A percentile compares a stretch with the other conserved stretches of the same genome.
phyloP scores from a whole-genome alignment of 2,888 invertebrate species.

The Scaptodrosophila latifasciaeformis region DNA sequence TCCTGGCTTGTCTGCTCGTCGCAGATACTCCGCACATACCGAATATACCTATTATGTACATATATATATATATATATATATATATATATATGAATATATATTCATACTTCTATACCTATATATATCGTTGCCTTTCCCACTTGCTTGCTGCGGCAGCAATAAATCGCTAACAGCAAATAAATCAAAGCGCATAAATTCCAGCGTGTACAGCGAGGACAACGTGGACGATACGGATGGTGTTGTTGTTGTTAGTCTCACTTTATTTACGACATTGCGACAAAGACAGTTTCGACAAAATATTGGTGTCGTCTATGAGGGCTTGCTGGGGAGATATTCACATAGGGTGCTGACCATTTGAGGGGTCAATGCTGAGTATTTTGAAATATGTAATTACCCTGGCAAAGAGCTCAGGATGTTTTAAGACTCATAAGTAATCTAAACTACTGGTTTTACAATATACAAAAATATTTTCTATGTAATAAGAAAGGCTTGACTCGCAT shows the following conservation, averaged over 20 bases:
- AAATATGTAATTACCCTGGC: too few species aligned
- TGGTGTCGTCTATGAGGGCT: constrained; percentile 18
- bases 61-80: too few species aligned
- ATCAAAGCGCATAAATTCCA: constrained; percentile 73
- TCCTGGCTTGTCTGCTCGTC: constrained; percentile 24
- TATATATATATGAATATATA: background rate
- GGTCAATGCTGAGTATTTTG: too few species aligned
- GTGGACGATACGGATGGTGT: background rate
- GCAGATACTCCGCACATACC: too few species aligned
- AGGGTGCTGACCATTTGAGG: too few species aligned
- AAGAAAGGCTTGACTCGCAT: too few species aligned
- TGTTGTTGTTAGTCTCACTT: constrained; percentile 54
- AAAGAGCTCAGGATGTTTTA: too few species aligned
- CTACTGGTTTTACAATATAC: too few species aligned
- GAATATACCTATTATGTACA: too few species aligned
- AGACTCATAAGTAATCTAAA: too few species aligned
- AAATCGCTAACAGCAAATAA: constrained; percentile 73
- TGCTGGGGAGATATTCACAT: background rate
- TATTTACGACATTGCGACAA: constrained; percentile 68
- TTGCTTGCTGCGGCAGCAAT: constrained; percentile 67
- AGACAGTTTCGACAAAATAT: constrained; percentile 58
- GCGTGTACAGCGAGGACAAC: constrained; percentile 49
- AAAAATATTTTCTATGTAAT: too few species aligned
- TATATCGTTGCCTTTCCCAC: constrained; percentile 11
- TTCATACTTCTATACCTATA: constrained; percentile 30